phyloP scores from a whole-genome alignment of 1,140 invertebrate genomes.

The Hyposmocoma kahamanoa region DNA sequence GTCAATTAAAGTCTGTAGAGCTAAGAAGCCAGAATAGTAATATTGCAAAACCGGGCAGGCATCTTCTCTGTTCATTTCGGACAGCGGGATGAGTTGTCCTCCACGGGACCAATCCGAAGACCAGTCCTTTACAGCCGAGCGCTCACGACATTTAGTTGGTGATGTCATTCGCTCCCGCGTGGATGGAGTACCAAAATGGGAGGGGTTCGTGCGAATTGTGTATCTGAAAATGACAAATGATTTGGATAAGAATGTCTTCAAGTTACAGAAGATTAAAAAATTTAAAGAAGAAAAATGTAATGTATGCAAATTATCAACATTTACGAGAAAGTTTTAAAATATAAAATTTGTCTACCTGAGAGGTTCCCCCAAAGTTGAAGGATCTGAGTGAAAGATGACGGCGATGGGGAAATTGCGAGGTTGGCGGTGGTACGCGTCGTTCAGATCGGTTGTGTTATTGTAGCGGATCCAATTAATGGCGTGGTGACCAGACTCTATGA shows the following conservation, averaged over 20 bases:
- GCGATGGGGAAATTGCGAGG: conserved; percentile 79
- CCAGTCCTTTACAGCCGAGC: conserved; percentile 60
- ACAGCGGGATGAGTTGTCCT: conserved; percentile 77
- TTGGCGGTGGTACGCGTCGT: conserved; percentile 80
- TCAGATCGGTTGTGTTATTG: conserved; percentile 79
- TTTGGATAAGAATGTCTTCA: too few relatives aligned
- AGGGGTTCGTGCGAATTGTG: conserved; percentile 82
- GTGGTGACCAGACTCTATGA: conserved; percentile 71
- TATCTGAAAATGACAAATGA: conserved; percentile 71
- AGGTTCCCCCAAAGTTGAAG: conserved; percentile 66
- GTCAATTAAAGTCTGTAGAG: conserved; percentile 81
- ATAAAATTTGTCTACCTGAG: too few relatives aligned
- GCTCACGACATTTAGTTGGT: conserved; percentile 79
- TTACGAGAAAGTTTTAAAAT: too few relatives aligned
- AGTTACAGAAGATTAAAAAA: too few relatives aligned
- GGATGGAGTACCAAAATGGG: conserved; percentile 76
- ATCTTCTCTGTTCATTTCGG: conserved; percentile 69
- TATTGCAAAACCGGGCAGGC: conserved; percentile 84
- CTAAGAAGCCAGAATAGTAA: conserved; percentile 83
- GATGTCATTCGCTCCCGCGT: conserved; percentile 78
- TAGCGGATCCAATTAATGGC: conserved; percentile 78
- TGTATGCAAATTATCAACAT: too few relatives aligned
- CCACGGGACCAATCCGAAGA: conserved; percentile 75
- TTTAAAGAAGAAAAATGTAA: too few relatives aligned
- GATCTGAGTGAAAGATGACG: conserved; percentile 77